Percentiles rank a stretch among this genome's conserved stretches.
phyloP scores from a whole-genome alignment of 2,113 vertebrate species.

The Loxodonta africana region DNA sequence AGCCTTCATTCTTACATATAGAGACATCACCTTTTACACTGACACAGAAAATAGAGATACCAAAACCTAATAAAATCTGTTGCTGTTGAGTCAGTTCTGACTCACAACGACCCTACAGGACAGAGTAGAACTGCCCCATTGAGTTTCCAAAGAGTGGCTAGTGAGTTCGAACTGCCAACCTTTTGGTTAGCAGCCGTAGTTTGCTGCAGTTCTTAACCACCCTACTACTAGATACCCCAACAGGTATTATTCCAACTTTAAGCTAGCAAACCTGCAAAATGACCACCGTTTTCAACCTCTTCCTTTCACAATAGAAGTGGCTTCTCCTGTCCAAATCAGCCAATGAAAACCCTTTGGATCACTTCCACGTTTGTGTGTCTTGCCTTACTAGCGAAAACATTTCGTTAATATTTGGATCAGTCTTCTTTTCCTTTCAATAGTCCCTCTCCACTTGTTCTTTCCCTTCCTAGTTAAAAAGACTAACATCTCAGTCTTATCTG shows the following conservation, averaged over 20 bases:
- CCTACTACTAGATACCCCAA: too few relatives aligned
- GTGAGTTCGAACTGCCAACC: too few relatives aligned
- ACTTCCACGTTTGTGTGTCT: rapidly evolving
- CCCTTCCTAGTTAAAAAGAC: background rate
- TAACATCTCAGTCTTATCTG: background rate
- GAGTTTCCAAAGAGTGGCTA: too few relatives aligned
- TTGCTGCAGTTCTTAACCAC: too few relatives aligned
- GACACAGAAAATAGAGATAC: background rate
- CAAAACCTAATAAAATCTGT: background rate
- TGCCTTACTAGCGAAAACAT: background rate
- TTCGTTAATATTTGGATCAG: background rate
- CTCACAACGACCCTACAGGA: too few relatives aligned
- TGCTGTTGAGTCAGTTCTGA: too few relatives aligned
- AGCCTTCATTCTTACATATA: background rate
- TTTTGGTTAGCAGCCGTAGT: too few relatives aligned
- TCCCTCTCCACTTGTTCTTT: rapidly evolving
- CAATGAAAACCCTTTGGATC: background rate
- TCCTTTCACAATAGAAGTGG: too few relatives aligned
- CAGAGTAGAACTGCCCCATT: too few relatives aligned
- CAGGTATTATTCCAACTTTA: background rate
- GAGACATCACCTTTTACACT: too few relatives aligned
- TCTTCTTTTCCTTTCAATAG: background rate
- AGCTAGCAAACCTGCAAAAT: background rate
- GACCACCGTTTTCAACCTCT: rapidly evolving
- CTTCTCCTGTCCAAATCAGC: background rate